A percentile compares a stretch with the other conserved stretches of the same genome.
Evolutionary conservation across 2,797 vertebrate species (phyloP).

Genomic region (Cyprinodon diabolis): DNA sequence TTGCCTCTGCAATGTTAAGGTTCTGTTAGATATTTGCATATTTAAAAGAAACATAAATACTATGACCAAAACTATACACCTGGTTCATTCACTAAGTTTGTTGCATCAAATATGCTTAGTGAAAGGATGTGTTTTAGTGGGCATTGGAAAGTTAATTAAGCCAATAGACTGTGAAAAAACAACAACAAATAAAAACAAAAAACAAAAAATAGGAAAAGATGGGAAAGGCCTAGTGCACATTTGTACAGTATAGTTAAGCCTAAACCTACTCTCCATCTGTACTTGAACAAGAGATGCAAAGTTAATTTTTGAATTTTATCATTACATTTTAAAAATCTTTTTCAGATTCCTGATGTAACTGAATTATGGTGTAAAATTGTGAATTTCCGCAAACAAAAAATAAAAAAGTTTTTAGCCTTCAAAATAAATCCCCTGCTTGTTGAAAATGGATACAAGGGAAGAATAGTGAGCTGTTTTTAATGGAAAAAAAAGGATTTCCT

Average conservation of each 20-base stretch:
- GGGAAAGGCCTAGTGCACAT: not conserved
- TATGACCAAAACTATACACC: too few species aligned
- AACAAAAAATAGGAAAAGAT: too few species aligned
- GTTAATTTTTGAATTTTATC: not conserved
- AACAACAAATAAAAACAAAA: too few species aligned
- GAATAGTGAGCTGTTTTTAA: not conserved
- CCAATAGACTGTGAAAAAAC: too few species aligned
- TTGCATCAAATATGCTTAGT: too few species aligned
- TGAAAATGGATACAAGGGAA: constrained; percentile 15
- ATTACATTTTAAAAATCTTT: too few species aligned
- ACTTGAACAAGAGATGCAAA: not conserved
- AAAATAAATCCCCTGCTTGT: constrained; percentile 3
- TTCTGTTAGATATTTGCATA: too few species aligned
- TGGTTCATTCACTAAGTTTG: too few species aligned
- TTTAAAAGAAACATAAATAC: too few species aligned
- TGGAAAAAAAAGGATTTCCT: constrained; percentile 4
- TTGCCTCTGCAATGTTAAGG: too few species aligned
- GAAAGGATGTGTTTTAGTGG: too few species aligned
- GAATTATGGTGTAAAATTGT: not conserved
- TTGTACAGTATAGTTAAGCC: not conserved
- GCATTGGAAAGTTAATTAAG: too few species aligned
- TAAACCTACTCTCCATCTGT: not conserved
- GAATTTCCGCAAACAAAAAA: not conserved
- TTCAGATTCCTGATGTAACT: not conserved
- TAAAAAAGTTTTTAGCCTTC: not conserved